Evolutionary conservation across 1,140 invertebrate species (phyloP), one percentile per base, ranked within the genome.

Genomic region (Drosophila rhopaloa): DNA sequence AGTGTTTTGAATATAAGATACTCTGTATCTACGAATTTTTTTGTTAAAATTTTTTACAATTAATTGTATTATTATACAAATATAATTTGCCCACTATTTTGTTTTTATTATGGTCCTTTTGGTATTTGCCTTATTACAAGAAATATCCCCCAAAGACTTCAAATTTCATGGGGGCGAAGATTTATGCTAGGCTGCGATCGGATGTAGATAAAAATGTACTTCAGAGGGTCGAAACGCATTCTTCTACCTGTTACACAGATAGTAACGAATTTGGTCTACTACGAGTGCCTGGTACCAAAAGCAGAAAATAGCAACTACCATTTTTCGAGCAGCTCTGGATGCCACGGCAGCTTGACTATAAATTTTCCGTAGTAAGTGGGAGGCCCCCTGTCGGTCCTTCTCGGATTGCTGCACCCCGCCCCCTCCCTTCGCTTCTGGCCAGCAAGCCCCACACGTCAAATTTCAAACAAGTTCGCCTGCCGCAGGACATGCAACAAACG

Each of bases 381-480:
- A 16, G 13, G 27, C 53, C 32, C 7, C 47, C 37, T 43, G 11
- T 14, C 14, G 11, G 9, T 7, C 14, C 9, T 44, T 38, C 19
- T 38, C 46, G 40, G 32, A 27, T 37, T 59, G 46, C 37, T 19
- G 24, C 29, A 51, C 37, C 50, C 6, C 6, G 7, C 8, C 5
- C 8, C 5, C 29, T 32, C 29, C 41, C 46, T 41, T 50, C 35
- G 38, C 44, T 51, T 38, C 57, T 57, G 78, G 74, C 66, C 79
- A 76, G 62, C 81, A 85, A 85, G 81, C 82, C 88, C 76, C 83
- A 88, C 82, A 86, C 82, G 82, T 85, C 82, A 85, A 85, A 85
- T 85, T 85, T 85, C 82, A 86, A 86, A 86, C 83, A 86, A 85
- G 79, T 81, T 85, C 65, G 82, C 74, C 70, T 54, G 83, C 83